Evolutionary conservation across 37 sponge, comb jelly and placozoan species (phyloP), one percentile per base, ranked within the genome.

Genomic region (Hormiphora californensis): DNA sequence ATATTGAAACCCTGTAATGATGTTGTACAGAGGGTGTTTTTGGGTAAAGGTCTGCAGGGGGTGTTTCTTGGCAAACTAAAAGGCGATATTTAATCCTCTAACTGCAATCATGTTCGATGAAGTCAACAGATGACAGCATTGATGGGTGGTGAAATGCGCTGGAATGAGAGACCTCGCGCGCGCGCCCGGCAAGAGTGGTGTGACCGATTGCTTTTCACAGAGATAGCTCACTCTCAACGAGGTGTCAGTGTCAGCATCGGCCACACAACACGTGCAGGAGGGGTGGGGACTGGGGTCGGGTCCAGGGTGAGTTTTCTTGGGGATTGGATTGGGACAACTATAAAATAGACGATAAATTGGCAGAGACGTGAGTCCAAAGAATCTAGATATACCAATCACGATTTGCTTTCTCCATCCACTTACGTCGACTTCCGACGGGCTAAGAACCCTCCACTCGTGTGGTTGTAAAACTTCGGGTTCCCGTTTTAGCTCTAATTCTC

Each of bases 1-100:
- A 43, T 43, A 28, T 73, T 73, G 46, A 73, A 73, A 38, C 81
- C 81, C 81, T 73, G 81, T 39, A 41, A 73, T n/a, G n/a, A n/a
- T n/a, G n/a, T n/a, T n/a, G n/a, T n/a, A n/a, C n/a, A n/a, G n/a
- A n/a, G n/a, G n/a, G n/a, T n/a, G n/a, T n/a, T n/a, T n/a, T n/a
- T n/a, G n/a, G n/a, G n/a, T n/a, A n/a, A n/a, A n/a, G n/a, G n/a
- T n/a, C n/a, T n/a, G n/a, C n/a, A n/a, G n/a, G n/a, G n/a, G n/a
- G n/a, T n/a, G n/a, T n/a, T n/a, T n/a, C n/a, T n/a, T n/a, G n/a
- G n/a, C n/a, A n/a, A n/a, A n/a, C n/a, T n/a, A n/a, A n/a, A n/a
- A n/a, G 53, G 12, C 9, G 12, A 49, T 49, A 15, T 49, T 9
- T 9, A 17, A 15, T 49, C 53, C 9, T 17, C 53, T 49, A 49